phyloP scores from a whole-genome alignment of 1,140 invertebrate species.

The Diachasma alloeum region DNA sequence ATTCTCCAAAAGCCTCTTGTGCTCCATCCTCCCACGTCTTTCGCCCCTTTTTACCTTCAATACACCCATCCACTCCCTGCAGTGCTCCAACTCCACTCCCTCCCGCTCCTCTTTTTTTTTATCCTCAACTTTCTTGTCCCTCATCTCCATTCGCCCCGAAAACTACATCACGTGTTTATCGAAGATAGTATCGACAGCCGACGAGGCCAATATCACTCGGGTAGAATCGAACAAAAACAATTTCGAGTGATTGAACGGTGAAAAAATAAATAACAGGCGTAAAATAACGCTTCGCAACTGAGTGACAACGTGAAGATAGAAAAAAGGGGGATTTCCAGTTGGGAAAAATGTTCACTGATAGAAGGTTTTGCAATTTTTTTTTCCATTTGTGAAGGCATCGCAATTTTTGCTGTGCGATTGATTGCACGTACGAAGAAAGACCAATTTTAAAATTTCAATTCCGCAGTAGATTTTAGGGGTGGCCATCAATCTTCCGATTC shows the following conservation, averaged over 20 bases:
- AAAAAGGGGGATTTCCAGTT: too few relatives aligned
- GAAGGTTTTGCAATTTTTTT: too few relatives aligned
- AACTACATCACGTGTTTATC: not conserved
- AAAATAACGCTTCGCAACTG: not conserved
- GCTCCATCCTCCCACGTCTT: not conserved
- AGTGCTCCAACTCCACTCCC: too few relatives aligned
- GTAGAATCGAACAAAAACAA: constrained; percentile 5
- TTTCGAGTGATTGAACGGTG: not conserved
- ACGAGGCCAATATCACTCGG: not conserved
- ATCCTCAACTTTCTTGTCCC: not conserved
- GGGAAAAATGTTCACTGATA: too few relatives aligned
- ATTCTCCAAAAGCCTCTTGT: constrained; percentile 14
- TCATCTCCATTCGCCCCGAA: not conserved
- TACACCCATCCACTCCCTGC: not conserved
- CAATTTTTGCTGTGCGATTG: too few relatives aligned
- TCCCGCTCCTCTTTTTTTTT: not conserved
- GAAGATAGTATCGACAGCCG: not conserved
- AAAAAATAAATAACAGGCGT: not conserved
- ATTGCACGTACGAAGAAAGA: too few relatives aligned
- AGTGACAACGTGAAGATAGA: not conserved
- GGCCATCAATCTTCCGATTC: too few relatives aligned
- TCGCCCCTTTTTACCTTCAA: not conserved
- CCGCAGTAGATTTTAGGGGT: too few relatives aligned
- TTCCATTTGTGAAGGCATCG: too few relatives aligned
- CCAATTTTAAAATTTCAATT: too few relatives aligned